These are phyloP conservation scores for Panthera leo DNA, from an alignment of 2,113 vertebrate species.

Conservation along the genomic window DNA sequence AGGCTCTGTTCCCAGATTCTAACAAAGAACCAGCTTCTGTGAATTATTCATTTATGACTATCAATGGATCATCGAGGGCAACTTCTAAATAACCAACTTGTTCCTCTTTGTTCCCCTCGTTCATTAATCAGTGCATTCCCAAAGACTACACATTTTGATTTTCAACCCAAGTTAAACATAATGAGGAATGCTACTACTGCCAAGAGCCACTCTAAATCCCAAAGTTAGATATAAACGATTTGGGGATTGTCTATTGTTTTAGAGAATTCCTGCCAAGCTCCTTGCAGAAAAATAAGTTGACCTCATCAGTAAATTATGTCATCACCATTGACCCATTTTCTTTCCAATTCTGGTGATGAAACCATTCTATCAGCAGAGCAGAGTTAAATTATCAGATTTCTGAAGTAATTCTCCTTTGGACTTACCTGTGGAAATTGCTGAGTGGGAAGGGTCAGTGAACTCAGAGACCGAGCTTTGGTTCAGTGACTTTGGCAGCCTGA, in stretches of 20 bases:
- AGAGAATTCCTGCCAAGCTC: background rate
- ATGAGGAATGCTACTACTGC: background rate
- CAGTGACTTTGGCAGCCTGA: background rate
- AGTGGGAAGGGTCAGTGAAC: background rate
- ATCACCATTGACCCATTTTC: background rate
- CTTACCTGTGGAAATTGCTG: background rate
- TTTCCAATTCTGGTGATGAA: background rate
- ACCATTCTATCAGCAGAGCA: background rate
- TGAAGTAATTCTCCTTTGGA: constrained; percentile 10
- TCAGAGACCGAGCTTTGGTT: background rate
- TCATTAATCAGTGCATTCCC: background rate
- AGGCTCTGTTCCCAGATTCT: background rate
- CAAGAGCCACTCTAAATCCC: background rate
- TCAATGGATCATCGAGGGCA: background rate
- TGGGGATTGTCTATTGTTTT: background rate
- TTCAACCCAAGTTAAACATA: constrained; percentile 25
- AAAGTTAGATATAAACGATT: constrained; percentile 21
- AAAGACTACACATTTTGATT: constrained; percentile 7
- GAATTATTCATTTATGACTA: background rate
- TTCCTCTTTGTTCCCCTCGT: background rate
- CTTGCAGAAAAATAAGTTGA: background rate
- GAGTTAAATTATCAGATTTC: background rate
- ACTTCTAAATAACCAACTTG: background rate
- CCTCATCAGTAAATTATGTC: background rate
- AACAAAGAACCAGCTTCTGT: background rate